These are phyloP conservation scores for Trichomycterus rosablanca DNA, from an alignment of 2,113 vertebrate genomes.

Conservation along the genomic window DNA sequence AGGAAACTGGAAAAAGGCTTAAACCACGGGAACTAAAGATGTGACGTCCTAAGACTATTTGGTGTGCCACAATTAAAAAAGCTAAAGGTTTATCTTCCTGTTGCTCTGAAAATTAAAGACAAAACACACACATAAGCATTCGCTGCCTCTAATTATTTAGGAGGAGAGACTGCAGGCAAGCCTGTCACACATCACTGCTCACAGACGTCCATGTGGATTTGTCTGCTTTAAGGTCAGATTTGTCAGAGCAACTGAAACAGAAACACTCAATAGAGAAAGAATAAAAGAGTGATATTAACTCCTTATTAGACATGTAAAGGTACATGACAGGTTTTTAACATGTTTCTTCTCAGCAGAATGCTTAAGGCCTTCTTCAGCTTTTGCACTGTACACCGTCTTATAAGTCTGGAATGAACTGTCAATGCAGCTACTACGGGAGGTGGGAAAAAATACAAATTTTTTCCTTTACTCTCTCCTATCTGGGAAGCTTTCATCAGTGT, in stretches of 20 bases:
- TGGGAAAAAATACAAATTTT: slow-evolving; percentile 26
- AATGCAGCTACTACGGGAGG: slow-evolving; percentile 57
- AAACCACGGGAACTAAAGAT: too few relatives aligned
- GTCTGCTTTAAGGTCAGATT: slow-evolving; percentile 45
- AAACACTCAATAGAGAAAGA: slow-evolving; percentile 24
- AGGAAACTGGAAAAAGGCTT: too few relatives aligned
- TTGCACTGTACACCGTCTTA: slow-evolving; percentile 59
- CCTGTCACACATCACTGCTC: slow-evolving; percentile 42
- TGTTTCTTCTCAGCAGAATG: slow-evolving; percentile 59
- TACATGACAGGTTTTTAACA: slow-evolving; percentile 59
- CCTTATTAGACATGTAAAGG: too few relatives aligned
- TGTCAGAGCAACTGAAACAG: slow-evolving; percentile 47
- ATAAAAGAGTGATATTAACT: too few relatives aligned
- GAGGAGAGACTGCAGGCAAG: slow-evolving; percentile 43
- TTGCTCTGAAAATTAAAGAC: too few relatives aligned
- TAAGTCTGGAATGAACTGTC: slow-evolving; percentile 67
- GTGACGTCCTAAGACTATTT: too few relatives aligned
- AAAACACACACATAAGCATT: too few relatives aligned
- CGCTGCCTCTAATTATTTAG: too few relatives aligned
- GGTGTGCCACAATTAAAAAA: too few relatives aligned
- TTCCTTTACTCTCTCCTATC: slow-evolving; percentile 66
- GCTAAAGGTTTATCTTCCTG: too few relatives aligned
- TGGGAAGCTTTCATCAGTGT: too few relatives aligned
- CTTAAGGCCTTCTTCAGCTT: slow-evolving; percentile 52
- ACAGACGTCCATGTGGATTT: slow-evolving; percentile 40